Base-by-base conservation (phyloP, 1,140 invertebrate species). In the Drosophila pseudoobscura region DNA sequence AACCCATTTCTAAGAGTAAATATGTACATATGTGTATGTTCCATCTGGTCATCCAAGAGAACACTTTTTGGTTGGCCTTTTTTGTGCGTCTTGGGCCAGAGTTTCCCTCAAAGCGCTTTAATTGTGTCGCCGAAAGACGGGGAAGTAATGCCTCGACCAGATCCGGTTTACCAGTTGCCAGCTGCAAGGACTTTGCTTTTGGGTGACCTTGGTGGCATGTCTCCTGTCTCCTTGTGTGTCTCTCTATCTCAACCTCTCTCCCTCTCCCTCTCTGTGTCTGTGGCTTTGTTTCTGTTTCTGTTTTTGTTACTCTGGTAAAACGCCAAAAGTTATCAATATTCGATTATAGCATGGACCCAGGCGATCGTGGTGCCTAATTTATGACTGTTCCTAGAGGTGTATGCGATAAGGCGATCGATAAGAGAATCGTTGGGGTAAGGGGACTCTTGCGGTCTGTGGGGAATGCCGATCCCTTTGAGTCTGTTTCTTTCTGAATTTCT, bases 301-400 rank as follows among this genome's bases (percentile, higher is more conserved):
- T 20, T 20, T 20, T 20, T 44, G 22, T 22, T 24, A 11, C 39
- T 20, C 41, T 44, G 44, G 47, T 47, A 39, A 52, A 71, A 59
- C 65, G 43, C 49, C 53, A 75, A 65, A 58, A 75, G 70, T 74
- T 75, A 75, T 75, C 71, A 49, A 75, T 75, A 57, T 53, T 75
- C 71, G 71, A 75, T 74, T 75, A 75, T 75, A 60, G 65, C 52
- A 52, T 41, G 15, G 35, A 64, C 51, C 73, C 70, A 73, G 63
- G 63, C 64, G 52, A 57, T 70, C 63, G 56, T 69, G 45, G 63
- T 39, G 29, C 54, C 71, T 75, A 75, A 75, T 75, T 75, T 75
- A 75, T 74, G 70, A 74, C 71, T 74, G 29, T 75, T 75, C 60
- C 71, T 73, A 56, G 69, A 74, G 71, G 57, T 74, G 70, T 73